Conservation (phyloP, 2,797 vertebrate genomes). For the Mycteria americana region DNA sequence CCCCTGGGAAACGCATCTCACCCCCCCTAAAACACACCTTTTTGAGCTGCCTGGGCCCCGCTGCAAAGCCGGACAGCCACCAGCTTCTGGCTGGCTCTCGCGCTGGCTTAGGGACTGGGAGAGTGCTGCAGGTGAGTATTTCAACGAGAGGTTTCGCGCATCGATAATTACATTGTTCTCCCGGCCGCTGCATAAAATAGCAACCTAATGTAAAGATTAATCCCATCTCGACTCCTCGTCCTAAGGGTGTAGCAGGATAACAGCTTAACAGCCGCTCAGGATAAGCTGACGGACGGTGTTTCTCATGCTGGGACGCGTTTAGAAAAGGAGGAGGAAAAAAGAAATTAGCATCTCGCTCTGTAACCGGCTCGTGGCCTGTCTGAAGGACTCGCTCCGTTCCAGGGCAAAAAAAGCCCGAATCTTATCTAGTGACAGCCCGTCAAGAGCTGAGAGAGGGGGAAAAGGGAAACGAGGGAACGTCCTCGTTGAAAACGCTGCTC, state of each 20-base stretch:
- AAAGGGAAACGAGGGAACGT: background rate
- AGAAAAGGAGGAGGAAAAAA: background rate
- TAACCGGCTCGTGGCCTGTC: background rate
- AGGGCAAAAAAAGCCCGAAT: background rate
- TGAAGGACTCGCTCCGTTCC: background rate
- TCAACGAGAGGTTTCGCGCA: background rate
- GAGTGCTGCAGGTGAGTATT: background rate
- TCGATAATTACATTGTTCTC: background rate
- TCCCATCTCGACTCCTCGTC: background rate
- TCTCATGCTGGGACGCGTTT: background rate
- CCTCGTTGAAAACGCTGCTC: background rate
- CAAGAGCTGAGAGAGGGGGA: background rate
- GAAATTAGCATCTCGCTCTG: background rate
- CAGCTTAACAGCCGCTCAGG: background rate
- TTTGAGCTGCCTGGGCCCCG: accelerated
- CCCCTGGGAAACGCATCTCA: accelerated
- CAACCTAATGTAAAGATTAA: slow-evolving; percentile 7
- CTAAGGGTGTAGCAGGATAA: background rate
- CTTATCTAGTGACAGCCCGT: slow-evolving; percentile 11
- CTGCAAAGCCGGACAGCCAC: background rate
- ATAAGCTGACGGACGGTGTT: background rate
- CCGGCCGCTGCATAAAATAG: background rate
- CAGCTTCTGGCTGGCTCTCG: background rate
- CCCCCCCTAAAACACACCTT: background rate
- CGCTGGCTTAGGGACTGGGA: background rate